A percentile compares a stretch with the other conserved stretches of the same genome.
Evolutionary conservation across 2,113 vertebrate genomes (phyloP).

Genomic region (Caranx ignobilis): DNA sequence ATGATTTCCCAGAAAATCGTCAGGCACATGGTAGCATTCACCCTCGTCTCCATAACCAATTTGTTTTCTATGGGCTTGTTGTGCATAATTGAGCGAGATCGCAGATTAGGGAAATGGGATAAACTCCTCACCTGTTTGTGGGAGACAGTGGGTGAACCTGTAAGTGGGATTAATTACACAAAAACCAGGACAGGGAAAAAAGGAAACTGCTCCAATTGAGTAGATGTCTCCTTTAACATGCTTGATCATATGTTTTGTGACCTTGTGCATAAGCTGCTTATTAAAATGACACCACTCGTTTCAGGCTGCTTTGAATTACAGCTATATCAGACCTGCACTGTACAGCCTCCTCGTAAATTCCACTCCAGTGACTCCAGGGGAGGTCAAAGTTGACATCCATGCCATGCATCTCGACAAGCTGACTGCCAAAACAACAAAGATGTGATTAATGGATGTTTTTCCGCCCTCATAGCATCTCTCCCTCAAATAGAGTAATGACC

Average conservation of each 20-base stretch:
- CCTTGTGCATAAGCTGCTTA: conserved; percentile 48
- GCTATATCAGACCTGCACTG: conserved; percentile 6
- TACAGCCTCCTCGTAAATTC: conserved; percentile 59
- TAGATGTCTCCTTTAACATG: neutral
- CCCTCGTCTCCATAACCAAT: conserved; percentile 13
- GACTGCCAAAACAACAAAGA: conserved; percentile 69
- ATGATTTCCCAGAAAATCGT: conserved; percentile 20
- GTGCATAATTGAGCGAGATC: conserved; percentile 22
- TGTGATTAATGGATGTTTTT: conserved; percentile 76
- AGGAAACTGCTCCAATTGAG: neutral
- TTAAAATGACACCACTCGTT: conserved; percentile 30
- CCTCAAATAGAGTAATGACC: conserved; percentile 67
- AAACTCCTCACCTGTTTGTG: neutral
- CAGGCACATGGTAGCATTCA: neutral
- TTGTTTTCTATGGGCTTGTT: conserved; percentile 3
- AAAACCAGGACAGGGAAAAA: neutral
- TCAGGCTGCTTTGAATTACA: conserved; percentile 48
- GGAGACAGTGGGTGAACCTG: neutral
- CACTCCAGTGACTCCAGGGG: conserved; percentile 24
- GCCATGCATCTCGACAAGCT: conserved; percentile 62
- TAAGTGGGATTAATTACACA: neutral
- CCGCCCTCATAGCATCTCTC: conserved; percentile 56
- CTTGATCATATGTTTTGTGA: conserved; percentile 6
- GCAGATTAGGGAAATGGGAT: conserved; percentile 14
- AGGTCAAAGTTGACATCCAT: conserved; percentile 72